Evolutionary conservation across 2,113 vertebrate genomes (phyloP).

Genomic region (Indicator indicator): DNA sequence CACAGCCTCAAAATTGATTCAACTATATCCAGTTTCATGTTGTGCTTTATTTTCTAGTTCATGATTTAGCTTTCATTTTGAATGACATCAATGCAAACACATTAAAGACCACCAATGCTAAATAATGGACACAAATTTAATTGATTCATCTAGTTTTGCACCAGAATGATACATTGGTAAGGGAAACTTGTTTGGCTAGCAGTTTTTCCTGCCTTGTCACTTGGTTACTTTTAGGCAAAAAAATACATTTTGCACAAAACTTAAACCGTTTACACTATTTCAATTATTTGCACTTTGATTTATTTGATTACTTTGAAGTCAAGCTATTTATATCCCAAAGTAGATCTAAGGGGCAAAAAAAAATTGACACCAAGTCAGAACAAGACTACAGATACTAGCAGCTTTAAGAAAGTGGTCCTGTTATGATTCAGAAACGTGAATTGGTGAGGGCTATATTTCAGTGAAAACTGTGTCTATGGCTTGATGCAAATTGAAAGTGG

Average conservation of each 20-base stretch:
- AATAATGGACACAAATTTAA: not conserved
- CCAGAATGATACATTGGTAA: not conserved
- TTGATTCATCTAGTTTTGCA: not conserved
- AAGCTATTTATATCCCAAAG: not conserved
- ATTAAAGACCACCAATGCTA: not conserved
- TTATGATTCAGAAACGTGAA: not conserved
- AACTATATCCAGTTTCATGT: not conserved
- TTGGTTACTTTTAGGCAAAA: not conserved
- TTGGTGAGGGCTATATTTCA: not conserved
- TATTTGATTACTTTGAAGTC: not conserved
- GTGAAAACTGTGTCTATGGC: not conserved
- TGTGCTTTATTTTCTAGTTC: slow-evolving; percentile 7
- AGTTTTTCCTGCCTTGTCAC: not conserved
- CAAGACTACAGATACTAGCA: not conserved
- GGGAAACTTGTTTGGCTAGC: not conserved
- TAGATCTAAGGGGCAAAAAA: not conserved
- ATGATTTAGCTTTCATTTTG: slow-evolving; percentile 21
- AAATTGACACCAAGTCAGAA: not conserved
- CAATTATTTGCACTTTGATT: not conserved
- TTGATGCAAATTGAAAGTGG: accelerated
- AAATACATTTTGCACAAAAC: not conserved
- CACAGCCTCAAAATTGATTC: not conserved
- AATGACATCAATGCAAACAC: not conserved
- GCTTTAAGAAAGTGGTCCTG: not conserved
- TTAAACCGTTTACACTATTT: not conserved